A percentile compares a stretch with the other conserved stretches of the same genome.
Evolutionary conservation across 92 coral and sea anemone genomes (phyloP).

Genomic region (Porites evermanni): DNA sequence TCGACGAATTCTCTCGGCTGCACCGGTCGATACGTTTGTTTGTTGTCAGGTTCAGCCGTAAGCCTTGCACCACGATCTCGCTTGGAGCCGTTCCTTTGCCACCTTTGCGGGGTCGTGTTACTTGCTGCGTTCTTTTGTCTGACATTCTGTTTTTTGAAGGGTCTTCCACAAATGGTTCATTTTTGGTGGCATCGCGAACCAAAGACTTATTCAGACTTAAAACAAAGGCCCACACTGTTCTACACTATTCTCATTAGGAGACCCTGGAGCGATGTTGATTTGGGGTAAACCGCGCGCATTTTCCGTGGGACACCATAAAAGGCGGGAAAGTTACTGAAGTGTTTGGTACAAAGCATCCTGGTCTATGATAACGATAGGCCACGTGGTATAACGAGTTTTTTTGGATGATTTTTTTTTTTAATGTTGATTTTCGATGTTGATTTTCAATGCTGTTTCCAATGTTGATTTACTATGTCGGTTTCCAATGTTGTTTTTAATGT

Average conservation of each 20-base stretch:
- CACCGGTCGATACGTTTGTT: too few relatives aligned
- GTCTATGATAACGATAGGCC: too few relatives aligned
- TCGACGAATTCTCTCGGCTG: too few relatives aligned
- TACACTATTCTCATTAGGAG: not conserved
- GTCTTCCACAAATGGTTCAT: constrained; percentile 51
- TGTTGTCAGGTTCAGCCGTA: constrained; percentile 56
- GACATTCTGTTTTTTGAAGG: constrained; percentile 45
- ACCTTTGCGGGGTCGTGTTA: constrained; percentile 39
- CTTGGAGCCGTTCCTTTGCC: constrained; percentile 4
- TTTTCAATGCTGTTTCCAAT: too few relatives aligned
- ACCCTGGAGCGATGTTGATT: too few relatives aligned
- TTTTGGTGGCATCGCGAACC: constrained; percentile 11
- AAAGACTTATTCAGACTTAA: constrained; percentile 18
- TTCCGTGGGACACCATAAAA: too few relatives aligned
- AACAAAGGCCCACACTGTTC: not conserved
- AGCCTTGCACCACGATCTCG: constrained; percentile 52
- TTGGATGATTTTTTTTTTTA: not conserved
- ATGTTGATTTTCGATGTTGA: too few relatives aligned
- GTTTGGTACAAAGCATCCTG: too few relatives aligned
- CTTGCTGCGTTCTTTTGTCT: not conserved
- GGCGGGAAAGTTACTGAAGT: too few relatives aligned
- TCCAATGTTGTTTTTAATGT: too few relatives aligned
- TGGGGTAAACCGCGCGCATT: too few relatives aligned
- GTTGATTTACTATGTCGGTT: too few relatives aligned
- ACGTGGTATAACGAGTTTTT: not conserved